phyloP scores from a whole-genome alignment of 2,113 vertebrate genomes.

The Tupaia tana region DNA sequence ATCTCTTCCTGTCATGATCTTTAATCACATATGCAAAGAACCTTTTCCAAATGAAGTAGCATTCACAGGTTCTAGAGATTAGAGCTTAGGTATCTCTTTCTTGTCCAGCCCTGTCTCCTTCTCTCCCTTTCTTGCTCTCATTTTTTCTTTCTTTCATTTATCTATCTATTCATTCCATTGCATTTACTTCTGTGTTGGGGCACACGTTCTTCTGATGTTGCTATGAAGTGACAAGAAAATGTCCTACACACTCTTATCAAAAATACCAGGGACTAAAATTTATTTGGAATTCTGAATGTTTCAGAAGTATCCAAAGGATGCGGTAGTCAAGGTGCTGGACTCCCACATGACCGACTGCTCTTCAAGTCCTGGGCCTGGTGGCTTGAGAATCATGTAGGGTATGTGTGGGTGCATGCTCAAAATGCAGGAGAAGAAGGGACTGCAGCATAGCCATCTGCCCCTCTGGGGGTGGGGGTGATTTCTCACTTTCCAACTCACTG shows the following conservation, averaged over 20 bases:
- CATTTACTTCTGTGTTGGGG: neutral
- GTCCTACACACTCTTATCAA: neutral
- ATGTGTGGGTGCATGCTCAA: too few relatives aligned
- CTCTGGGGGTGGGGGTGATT: too few relatives aligned
- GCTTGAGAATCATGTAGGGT: too few relatives aligned
- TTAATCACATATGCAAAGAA: neutral
- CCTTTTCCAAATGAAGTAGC: neutral
- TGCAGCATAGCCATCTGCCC: too few relatives aligned
- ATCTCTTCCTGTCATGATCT: neutral
- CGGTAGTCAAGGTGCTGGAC: too few relatives aligned
- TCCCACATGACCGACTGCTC: too few relatives aligned
- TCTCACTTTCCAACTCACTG: too few relatives aligned
- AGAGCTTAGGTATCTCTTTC: neutral
- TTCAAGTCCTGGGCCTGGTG: too few relatives aligned
- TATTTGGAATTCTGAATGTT: neutral
- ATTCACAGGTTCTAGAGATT: neutral
- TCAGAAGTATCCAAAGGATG: neutral
- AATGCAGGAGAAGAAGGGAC: too few relatives aligned
- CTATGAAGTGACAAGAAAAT: neutral
- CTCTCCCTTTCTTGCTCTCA: neutral
- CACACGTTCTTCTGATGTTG: neutral
- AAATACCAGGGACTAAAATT: neutral
- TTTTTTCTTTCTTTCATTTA: neutral
- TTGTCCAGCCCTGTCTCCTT: too few relatives aligned
- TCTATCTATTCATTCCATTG: neutral